These are phyloP conservation scores for Nasonovia ribisnigri DNA, from an alignment of 2,888 invertebrate genomes.

Conservation along the genomic window DNA sequence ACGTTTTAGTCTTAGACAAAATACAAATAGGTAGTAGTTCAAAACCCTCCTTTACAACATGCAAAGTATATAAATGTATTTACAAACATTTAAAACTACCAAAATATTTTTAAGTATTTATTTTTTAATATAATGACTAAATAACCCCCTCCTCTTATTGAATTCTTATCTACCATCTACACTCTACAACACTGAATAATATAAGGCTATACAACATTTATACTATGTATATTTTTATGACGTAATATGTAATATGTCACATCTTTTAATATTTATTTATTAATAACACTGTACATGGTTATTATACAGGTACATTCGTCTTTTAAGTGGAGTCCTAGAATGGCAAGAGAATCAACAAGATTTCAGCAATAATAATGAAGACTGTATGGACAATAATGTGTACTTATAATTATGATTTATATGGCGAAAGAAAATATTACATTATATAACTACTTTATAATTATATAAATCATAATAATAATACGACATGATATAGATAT, in stretches of 20 bases:
- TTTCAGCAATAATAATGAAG: constrained; percentile 71
- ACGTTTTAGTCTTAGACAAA: too few relatives aligned
- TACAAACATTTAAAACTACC: too few relatives aligned
- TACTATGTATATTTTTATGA: background rate
- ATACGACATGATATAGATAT: too few relatives aligned
- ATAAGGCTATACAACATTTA: background rate
- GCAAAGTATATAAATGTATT: too few relatives aligned
- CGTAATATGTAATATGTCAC: background rate
- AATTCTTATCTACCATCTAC: too few relatives aligned
- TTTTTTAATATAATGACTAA: too few relatives aligned
- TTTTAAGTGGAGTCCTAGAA: constrained; percentile 87
- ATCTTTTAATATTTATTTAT: background rate
- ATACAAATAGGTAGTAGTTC: too few relatives aligned
- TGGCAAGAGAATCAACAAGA: constrained; percentile 80
- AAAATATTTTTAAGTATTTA: too few relatives aligned
- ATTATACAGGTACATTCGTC: constrained; percentile 82
- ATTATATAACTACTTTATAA: too few relatives aligned
- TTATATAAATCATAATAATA: background rate
- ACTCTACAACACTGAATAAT: background rate
- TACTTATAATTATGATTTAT: background rate
- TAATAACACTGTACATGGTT: background rate
- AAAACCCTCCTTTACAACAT: too few relatives aligned
- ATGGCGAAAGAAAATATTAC: constrained; percentile 13
- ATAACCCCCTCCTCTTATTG: too few relatives aligned
- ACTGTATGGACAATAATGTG: constrained; percentile 63